phyloP scores from a whole-genome alignment of 2,797 vertebrate species.

The Microcaecilia unicolor region DNA sequence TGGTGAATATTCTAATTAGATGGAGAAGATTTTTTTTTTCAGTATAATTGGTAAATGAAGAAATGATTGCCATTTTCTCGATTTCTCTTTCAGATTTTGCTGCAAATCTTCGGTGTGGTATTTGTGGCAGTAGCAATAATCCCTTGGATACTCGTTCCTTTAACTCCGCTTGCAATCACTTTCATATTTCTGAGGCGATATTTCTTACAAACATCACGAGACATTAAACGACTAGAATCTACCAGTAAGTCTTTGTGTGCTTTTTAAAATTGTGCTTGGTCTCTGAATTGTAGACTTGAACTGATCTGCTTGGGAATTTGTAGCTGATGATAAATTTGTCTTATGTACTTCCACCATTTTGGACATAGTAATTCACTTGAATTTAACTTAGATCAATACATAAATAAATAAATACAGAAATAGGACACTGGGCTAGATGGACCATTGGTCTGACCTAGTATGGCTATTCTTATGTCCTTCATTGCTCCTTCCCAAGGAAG shows the following conservation, averaged over 20 bases:
- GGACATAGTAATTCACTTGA: too few species aligned
- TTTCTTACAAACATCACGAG: constrained; percentile 78
- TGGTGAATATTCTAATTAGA: too few species aligned
- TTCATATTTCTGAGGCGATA: constrained; percentile 74
- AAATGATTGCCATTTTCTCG: constrained; percentile 13
- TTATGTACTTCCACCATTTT: too few species aligned
- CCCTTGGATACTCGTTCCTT: constrained; percentile 73
- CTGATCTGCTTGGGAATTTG: constrained; percentile 13
- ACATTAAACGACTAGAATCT: constrained; percentile 81
- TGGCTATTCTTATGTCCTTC: too few species aligned
- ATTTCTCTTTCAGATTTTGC: constrained; percentile 61
- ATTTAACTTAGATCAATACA: too few species aligned
- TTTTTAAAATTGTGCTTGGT: not conserved
- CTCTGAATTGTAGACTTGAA: constrained; percentile 7
- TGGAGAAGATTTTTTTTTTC: too few species aligned
- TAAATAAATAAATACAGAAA: too few species aligned
- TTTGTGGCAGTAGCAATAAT: constrained; percentile 68
- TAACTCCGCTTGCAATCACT: constrained; percentile 63
- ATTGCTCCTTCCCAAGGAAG: too few species aligned
- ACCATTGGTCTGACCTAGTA: too few species aligned
- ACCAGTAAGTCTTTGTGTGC: constrained; percentile 63
- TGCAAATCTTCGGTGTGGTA: constrained; percentile 72
- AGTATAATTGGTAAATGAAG: too few species aligned
- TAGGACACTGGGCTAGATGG: too few species aligned
- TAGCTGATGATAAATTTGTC: too few species aligned